Evolutionary conservation across 64 coral and sea anemone species (phyloP).

Genomic region (Pocillopora verrucosa): DNA sequence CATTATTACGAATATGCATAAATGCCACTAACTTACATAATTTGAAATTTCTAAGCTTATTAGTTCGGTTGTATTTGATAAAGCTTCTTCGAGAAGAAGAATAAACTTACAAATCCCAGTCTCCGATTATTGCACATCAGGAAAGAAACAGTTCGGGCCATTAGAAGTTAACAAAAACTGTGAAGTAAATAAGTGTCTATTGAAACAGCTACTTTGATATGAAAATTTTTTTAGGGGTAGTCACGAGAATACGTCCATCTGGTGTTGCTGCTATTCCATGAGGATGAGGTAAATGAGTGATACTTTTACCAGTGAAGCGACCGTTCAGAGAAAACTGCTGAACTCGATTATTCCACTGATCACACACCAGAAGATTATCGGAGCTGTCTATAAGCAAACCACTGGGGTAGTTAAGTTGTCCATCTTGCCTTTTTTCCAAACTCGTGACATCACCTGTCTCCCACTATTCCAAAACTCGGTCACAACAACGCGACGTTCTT

Average conservation of each 20-base stretch:
- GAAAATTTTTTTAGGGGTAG: neutral
- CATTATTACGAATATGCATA: no score
- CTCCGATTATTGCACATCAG: no score
- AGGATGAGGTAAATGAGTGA: neutral
- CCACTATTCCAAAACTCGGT: neutral
- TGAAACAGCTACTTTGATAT: neutral
- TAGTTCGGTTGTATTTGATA: no score
- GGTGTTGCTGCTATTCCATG: neutral
- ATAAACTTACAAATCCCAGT: no score
- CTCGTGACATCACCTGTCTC: neutral
- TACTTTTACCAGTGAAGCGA: conserved; percentile 35
- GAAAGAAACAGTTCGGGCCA: no score
- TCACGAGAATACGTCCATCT: neutral
- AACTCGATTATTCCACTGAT: neutral
- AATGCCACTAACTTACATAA: no score
- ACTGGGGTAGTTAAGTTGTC: neutral
- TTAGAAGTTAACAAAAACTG: no score
- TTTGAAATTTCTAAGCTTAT: no score
- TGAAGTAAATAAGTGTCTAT: no score
- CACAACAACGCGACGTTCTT: conserved; percentile 10
- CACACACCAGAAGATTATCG: conserved; percentile 30
- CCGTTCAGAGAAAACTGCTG: conserved; percentile 43
- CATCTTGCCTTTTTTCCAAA: neutral
- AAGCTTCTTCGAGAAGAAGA: no score
- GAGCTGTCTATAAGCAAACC: conserved; percentile 34